These are phyloP conservation scores for Heterohyrax brucei DNA, from an alignment of 2,797 vertebrate species.

Conservation along the genomic window DNA sequence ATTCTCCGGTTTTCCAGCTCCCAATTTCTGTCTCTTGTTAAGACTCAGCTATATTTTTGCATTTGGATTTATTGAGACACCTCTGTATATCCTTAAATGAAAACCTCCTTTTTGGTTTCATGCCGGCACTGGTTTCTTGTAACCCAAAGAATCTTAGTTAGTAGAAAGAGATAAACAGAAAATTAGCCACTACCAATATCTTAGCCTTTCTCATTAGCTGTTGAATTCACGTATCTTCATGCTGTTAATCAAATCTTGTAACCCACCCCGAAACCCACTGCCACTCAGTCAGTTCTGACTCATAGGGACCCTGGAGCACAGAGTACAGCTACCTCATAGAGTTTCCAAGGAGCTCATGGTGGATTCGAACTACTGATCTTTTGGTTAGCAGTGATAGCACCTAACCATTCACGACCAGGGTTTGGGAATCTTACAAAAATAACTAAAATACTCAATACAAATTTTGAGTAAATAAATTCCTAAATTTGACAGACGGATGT, in stretches of 20 bases:
- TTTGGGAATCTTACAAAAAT: background rate
- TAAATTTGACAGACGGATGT: background rate
- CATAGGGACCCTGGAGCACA: no score
- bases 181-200: background rate
- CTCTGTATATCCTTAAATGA: conserved; percentile 13
- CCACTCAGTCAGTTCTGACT: no score
- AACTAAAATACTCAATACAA: background rate
- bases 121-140: conserved; percentile 52
- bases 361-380: no score
- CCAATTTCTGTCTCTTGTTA: conserved; percentile 52
- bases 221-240: background rate
- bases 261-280: no score
- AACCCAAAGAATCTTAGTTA: conserved; percentile 50
- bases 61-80: conserved; percentile 59
- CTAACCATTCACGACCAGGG: no score
- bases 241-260: background rate
- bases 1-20: conserved; percentile 45
- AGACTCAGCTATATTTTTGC: conserved; percentile 42
- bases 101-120: conserved; percentile 66
- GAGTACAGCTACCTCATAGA: no score
- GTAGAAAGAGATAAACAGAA: conserved; percentile 24
- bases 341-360: no score
- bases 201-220: background rate
- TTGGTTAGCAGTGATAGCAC: no score
- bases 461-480: background rate